Base-by-base conservation (phyloP, 2,797 vertebrate genomes). In the Chromobotia macracanthus region DNA sequence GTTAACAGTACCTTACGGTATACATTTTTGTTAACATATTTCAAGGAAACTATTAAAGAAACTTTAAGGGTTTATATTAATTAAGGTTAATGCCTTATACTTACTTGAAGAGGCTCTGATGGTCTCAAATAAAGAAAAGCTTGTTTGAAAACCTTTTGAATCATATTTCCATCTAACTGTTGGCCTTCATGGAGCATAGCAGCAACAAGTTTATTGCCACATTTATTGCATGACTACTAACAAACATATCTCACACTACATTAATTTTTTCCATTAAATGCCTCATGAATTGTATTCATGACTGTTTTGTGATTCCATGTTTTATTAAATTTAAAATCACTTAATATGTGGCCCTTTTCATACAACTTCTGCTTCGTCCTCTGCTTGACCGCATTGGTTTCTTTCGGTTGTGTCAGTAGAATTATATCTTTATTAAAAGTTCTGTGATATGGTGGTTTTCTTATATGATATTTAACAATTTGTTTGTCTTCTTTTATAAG, bases 81-180 rank as follows among this genome's bases (percentile, higher is more conserved):
- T 28, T 18, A 6, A 19, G 21, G 6, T 4, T 35, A 19, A 51
- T 25, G 46, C 38, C 53, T 41, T 46, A 19, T 65, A 19, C 74
- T 76, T 76, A 76, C 46, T 16, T 76, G 21, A 66, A 76, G 48
- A 16, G 21, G 38, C 53, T 1, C 48, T 12, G 72, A 64, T 66
- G 74, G 61, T 64, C 28, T 76, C 28, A 76, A 31, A 76, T 76
- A 66, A 25, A 76, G 13, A 15, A 28, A n/a, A 63, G 56, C 38
- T 65, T 44, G 10, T 64, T 44, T 51, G 35, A 66, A 76, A 67
- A 76, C 46, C 25, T 66, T 76, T 7, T 76, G 63, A 12, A 76
- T 35, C 74, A 76, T 66, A 19, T 19, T 53, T 5, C 13, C 63
- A 5, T 65, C 28, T 13, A 65, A 13, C 28, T 38, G 25, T 23